phyloP scores from a whole-genome alignment of 2,797 vertebrate species.

The Otus scops region DNA sequence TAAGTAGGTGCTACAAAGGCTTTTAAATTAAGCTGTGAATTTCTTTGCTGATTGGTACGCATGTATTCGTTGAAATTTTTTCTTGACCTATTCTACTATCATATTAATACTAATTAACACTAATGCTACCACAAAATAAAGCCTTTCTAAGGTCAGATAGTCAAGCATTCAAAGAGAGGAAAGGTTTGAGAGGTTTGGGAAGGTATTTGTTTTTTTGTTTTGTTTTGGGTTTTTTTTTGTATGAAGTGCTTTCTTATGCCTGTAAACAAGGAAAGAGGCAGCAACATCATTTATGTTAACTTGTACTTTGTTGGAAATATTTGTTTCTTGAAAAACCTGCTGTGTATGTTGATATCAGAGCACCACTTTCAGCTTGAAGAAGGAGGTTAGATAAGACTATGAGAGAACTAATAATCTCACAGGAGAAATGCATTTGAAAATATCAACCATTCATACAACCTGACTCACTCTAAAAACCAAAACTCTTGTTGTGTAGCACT shows the following conservation, averaged over 20 bases:
- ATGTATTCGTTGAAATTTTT: not conserved
- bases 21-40: conserved; percentile 1
- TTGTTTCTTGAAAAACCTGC: not conserved
- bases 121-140: not conserved
- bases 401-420: not conserved
- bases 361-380: not conserved
- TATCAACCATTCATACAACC: not conserved
- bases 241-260: not conserved
- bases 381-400: not conserved
- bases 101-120: not conserved
- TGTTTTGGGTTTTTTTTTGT: not conserved
- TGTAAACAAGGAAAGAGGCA: not conserved
- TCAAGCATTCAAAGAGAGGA: not conserved
- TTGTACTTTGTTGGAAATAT: not conserved
- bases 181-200: not conserved
- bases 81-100: not conserved
- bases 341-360: not conserved
- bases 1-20: not conserved
- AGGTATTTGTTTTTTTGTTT: not conserved
- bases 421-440: not conserved
- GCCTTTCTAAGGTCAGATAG: not conserved
- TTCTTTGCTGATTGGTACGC: not conserved
- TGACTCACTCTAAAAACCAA: not conserved
- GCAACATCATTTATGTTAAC: not conserved
- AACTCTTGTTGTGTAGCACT: not conserved